Conservation (phyloP, 1,140 invertebrate genomes). For the Akabosia matsudoensis region DNA sequence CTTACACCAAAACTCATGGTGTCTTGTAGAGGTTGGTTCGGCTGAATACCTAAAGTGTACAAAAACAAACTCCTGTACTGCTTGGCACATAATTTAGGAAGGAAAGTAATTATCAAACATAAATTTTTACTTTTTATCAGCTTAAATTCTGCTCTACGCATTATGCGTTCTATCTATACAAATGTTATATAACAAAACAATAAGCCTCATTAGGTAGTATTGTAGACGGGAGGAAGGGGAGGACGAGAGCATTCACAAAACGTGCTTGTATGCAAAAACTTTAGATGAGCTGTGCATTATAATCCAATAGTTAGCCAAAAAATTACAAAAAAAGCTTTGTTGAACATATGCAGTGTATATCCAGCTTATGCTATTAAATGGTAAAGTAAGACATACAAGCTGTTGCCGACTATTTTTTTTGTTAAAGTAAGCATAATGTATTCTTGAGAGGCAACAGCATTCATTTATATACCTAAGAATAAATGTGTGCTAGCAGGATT, state of each 20-base stretch:
- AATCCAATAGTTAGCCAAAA: background rate
- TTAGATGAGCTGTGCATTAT: slow-evolving; percentile 3
- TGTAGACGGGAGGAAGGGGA: background rate
- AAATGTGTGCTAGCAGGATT: no score
- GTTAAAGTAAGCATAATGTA: no score
- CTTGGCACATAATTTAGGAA: background rate
- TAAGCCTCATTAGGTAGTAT: background rate
- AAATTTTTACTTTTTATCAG: no score
- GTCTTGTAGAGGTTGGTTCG: no score
- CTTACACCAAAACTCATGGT: background rate
- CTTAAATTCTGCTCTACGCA: no score
- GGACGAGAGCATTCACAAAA: slow-evolving; percentile 10
- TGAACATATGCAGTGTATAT: background rate
- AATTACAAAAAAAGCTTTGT: slow-evolving; percentile 7
- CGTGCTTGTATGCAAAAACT: slow-evolving; percentile 3
- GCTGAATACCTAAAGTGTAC: background rate
- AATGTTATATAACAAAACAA: background rate
- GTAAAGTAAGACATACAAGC: no score
- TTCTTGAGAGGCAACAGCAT: no score
- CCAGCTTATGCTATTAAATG: no score
- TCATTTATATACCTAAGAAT: no score
- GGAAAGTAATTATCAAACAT: background rate
- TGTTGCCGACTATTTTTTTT: no score
- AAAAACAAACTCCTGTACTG: background rate
- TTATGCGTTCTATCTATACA: background rate